Conservation (phyloP, 2,113 vertebrate species). For the Craseonycteris thonglongyai region DNA sequence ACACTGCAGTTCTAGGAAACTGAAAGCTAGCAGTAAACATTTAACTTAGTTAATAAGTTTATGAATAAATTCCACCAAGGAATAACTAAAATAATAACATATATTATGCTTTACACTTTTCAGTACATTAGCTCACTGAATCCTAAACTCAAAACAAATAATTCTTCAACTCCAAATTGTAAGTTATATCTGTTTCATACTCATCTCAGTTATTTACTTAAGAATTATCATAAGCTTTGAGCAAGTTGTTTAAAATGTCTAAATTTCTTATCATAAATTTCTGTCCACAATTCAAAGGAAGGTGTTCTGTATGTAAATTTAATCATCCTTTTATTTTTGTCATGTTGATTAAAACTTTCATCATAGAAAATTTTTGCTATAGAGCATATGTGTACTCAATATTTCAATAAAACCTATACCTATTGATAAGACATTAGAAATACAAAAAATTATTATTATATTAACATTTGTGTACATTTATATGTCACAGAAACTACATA, state of each 20-base stretch:
- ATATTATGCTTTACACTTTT: background rate
- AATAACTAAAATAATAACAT: background rate
- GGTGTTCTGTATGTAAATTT: background rate
- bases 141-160: background rate
- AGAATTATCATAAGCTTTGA: background rate
- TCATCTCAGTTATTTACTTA: background rate
- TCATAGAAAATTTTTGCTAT: background rate
- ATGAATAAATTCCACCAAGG: background rate
- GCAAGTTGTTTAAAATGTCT: background rate
- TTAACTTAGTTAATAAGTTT: background rate
- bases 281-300: background rate
- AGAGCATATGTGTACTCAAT: too few species aligned
- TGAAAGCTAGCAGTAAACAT: background rate
- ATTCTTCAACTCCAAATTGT: background rate
- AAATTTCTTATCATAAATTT: background rate
- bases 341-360: background rate
- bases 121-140: background rate
- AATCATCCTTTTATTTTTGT: background rate
- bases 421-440: background rate
- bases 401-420: background rate
- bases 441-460: background rate
- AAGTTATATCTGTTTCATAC: background rate
- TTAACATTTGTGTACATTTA: background rate
- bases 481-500: background rate
- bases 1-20: background rate